phyloP scores from a whole-genome alignment of 2,797 vertebrate genomes.

The Liasis olivaceus region DNA sequence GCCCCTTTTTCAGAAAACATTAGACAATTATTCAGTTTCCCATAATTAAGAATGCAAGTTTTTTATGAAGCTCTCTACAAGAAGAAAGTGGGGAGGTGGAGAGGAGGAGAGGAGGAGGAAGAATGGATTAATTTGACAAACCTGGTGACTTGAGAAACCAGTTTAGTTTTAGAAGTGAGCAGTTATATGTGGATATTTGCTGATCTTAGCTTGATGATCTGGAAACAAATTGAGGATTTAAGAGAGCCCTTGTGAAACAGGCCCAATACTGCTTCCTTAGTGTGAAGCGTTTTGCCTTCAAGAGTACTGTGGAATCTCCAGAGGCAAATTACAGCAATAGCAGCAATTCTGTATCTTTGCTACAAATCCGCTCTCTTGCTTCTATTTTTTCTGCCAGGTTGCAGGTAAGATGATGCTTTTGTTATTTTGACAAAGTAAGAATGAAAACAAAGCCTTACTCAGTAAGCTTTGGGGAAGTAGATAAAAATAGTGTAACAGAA shows the following conservation, averaged over 20 bases:
- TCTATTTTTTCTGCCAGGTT: slow-evolving; percentile 32
- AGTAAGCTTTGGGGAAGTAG: neutral
- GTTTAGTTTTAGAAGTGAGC: slow-evolving; percentile 17
- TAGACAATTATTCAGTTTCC: neutral
- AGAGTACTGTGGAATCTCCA: slow-evolving; percentile 5
- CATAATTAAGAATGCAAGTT: neutral
- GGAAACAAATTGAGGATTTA: neutral
- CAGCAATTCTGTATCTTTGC: neutral
- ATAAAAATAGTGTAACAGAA: neutral
- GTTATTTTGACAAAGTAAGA: neutral
- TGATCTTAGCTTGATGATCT: neutral
- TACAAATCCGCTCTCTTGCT: slow-evolving; percentile 2
- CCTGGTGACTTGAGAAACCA: neutral
- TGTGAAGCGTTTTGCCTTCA: neutral
- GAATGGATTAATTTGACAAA: neutral
- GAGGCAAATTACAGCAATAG: slow-evolving; percentile 18
- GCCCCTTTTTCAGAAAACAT: neutral
- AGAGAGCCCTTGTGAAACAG: neutral
- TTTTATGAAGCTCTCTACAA: neutral
- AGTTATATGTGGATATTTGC: slow-evolving; percentile 11
- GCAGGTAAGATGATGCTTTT: slow-evolving; percentile 15
- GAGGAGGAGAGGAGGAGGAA: too few relatives aligned
- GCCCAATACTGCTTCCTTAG: neutral
- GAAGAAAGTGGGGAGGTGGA: too few relatives aligned
- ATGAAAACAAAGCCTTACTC: slow-evolving; percentile 15